Evolutionary conservation across 1,140 invertebrate species (phyloP).

Genomic region (Coenobita brevimanus): DNA sequence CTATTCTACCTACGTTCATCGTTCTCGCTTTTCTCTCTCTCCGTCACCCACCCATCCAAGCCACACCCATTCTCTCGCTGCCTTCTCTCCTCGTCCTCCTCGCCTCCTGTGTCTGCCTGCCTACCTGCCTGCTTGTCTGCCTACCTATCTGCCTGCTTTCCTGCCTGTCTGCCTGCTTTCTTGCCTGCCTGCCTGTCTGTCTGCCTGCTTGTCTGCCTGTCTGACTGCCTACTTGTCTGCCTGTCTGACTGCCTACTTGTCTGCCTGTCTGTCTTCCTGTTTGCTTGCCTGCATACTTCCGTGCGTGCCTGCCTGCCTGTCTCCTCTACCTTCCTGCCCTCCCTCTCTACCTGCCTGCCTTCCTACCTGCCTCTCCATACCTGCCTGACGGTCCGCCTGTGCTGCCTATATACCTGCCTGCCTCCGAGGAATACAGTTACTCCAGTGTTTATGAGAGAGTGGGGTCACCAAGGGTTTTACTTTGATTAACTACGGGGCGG

Average conservation of each 20-base stretch:
- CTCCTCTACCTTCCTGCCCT: not conserved
- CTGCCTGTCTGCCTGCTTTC: not conserved
- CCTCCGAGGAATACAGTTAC: not conserved
- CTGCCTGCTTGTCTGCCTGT: too few species aligned
- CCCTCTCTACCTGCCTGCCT: not conserved
- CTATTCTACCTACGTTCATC: too few species aligned
- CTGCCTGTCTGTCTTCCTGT: not conserved
- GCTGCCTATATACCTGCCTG: not conserved
- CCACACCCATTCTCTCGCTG: not conserved
- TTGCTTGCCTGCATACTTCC: not conserved
- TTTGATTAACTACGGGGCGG: constrained; percentile 40
- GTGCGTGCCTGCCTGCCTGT: not conserved
- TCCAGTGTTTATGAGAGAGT: constrained; percentile 12
- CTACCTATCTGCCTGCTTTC: too few species aligned
- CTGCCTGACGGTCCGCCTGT: not conserved
- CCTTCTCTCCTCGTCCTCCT: not conserved
- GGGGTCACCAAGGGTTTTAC: constrained; percentile 17
- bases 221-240: too few species aligned
- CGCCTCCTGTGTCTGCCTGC: too few species aligned
- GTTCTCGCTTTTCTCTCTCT: too few species aligned
- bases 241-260: too few species aligned
- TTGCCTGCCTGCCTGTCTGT: too few species aligned
- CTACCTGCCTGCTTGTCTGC: too few species aligned
- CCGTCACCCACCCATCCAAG: not conserved
- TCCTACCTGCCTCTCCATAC: not conserved